Percentiles rank a stretch among this genome's conserved stretches.
Evolutionary conservation across 2,888 invertebrate genomes (phyloP).

Genomic region (Frankliniella intonsa): DNA sequence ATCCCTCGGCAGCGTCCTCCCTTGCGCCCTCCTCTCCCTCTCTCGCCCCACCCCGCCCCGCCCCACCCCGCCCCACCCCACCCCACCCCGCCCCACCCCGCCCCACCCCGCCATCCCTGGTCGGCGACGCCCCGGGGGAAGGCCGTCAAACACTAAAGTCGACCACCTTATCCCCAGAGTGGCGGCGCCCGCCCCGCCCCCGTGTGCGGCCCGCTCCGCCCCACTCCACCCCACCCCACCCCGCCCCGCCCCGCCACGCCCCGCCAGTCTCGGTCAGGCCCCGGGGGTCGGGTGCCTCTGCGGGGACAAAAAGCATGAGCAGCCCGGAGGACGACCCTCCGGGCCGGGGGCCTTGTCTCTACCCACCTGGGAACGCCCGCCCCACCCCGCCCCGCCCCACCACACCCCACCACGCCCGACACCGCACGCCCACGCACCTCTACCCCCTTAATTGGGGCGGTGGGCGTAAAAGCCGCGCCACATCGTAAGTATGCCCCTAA

Average conservation of each 20-base stretch:
- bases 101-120: not conserved
- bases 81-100: not conserved
- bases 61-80: not conserved
- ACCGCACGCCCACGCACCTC: not conserved
- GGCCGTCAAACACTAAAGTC: conserved; percentile 24
- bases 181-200: not conserved
- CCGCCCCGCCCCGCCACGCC: not conserved
- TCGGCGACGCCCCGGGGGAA: not conserved
- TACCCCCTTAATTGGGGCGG: conserved; percentile 20
- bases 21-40: not conserved
- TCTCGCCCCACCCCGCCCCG: not conserved
- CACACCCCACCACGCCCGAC: not conserved
- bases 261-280: not conserved
- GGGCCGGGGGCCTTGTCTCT: not conserved
- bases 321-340: too few species aligned
- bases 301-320: conserved; percentile 3
- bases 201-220: not conserved
- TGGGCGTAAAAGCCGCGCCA: conserved; percentile 7
- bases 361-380: not conserved
- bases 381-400: not conserved
- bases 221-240: not conserved
- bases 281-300: not conserved
- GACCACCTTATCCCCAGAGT: conserved; percentile 12
- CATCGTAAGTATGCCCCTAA: conserved; percentile 20
- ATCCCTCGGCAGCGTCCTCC: not conserved